These are phyloP conservation scores for Augochlorella aurata DNA, from an alignment of 2,888 invertebrate species.

Conservation along the genomic window DNA sequence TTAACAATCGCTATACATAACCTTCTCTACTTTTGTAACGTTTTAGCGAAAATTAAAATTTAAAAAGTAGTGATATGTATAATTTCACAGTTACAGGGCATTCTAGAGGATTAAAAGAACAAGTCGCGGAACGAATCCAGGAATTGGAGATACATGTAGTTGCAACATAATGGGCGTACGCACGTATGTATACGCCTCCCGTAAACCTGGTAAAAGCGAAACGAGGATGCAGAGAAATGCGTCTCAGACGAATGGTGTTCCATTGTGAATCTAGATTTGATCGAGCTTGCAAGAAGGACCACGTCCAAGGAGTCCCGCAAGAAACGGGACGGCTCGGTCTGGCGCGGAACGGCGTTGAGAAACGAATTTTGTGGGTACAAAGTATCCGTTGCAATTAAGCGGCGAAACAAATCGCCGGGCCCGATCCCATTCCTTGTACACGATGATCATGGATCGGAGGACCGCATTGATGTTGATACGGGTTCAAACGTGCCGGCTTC, in stretches of 20 bases:
- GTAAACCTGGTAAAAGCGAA: background rate
- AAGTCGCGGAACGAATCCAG: too few relatives aligned
- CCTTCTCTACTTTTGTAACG: too few relatives aligned
- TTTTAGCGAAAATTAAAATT: too few relatives aligned
- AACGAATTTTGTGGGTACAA: conserved; percentile 22
- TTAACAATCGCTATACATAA: too few relatives aligned
- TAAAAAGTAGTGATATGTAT: too few relatives aligned
- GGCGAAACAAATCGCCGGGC: conserved; percentile 11
- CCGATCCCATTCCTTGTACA: conserved; percentile 7
- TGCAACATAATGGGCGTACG: too few relatives aligned
- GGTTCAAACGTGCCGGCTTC: conserved; percentile 4
- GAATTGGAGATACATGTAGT: too few relatives aligned
- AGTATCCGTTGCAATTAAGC: conserved; percentile 30
- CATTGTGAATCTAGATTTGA: background rate
- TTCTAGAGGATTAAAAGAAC: too few relatives aligned
- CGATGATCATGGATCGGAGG: background rate
- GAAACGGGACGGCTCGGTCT: background rate
- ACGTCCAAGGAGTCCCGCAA: background rate
- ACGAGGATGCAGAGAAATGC: background rate
- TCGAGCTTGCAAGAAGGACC: background rate
- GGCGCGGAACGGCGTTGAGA: background rate
- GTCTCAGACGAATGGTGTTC: background rate
- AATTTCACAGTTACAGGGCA: too few relatives aligned
- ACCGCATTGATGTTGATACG: background rate
- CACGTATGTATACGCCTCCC: background rate